Percentiles rank a stretch among this genome's conserved stretches.
Evolutionary conservation across 2,888 invertebrate genomes (phyloP).

Genomic region (Brassicogethes aeneus): DNA sequence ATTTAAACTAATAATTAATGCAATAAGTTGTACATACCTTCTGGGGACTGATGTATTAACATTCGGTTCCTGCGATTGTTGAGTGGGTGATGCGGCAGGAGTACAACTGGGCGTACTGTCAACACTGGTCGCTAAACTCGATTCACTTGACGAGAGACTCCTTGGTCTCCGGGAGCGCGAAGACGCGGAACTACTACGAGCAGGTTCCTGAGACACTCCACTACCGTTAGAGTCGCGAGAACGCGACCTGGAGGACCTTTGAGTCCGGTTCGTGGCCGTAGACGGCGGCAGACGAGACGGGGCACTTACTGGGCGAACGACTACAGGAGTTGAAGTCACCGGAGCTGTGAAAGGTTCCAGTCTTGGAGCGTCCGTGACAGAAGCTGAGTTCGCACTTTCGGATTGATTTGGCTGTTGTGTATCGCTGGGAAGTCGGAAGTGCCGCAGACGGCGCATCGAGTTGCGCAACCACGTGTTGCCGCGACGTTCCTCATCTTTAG

Average conservation of each 20-base stretch:
- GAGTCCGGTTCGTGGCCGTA: slow-evolving; percentile 10
- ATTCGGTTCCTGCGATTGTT: slow-evolving; percentile 17
- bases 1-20: too few species aligned
- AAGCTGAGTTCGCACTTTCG: slow-evolving; percentile 7
- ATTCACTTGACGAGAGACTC: slow-evolving; percentile 37
- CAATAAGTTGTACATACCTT: too few species aligned
- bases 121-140: slow-evolving; percentile 37
- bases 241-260: slow-evolving; percentile 22
- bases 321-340: slow-evolving; percentile 14
- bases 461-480: slow-evolving; percentile 44
- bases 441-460: slow-evolving; percentile 48
- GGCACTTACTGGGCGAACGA: slow-evolving; percentile 35
- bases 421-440: slow-evolving; percentile 41
- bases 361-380: slow-evolving; percentile 4
- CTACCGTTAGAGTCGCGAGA: slow-evolving; percentile 21
- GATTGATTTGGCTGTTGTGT: slow-evolving; percentile 13
- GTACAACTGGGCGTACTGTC: slow-evolving; percentile 34
- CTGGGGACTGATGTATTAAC: slow-evolving; percentile 17
- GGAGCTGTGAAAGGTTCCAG: slow-evolving; percentile 13
- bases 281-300: slow-evolving; percentile 27
- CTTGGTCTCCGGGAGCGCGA: slow-evolving; percentile 33
- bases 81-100: slow-evolving; percentile 24
- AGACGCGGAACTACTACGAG: slow-evolving; percentile 35
- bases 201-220: slow-evolving; percentile 27
- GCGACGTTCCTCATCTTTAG: slow-evolving; percentile 18